Conservation (phyloP, 2,888 invertebrate genomes). For the Notocelia uddmanniana region DNA sequence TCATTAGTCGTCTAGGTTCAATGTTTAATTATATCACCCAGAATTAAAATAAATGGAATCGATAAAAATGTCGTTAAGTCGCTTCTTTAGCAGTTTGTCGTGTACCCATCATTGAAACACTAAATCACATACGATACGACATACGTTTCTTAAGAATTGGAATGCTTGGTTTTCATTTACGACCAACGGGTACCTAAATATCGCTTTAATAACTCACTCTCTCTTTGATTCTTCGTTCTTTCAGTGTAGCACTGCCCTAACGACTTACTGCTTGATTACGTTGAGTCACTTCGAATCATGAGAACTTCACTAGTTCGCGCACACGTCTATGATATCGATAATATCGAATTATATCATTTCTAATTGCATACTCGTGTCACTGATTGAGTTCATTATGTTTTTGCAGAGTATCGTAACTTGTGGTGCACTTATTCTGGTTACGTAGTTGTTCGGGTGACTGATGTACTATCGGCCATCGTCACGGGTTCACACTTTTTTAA, state of each 20-base stretch:
- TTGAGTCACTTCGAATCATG: slow-evolving; percentile 50
- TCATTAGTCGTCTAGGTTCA: too few relatives aligned
- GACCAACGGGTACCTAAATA: background rate
- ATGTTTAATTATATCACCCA: too few relatives aligned
- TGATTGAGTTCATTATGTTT: background rate
- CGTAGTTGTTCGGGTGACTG: background rate
- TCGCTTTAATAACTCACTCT: background rate
- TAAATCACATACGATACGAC: too few relatives aligned
- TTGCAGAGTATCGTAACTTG: background rate
- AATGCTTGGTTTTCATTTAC: background rate
- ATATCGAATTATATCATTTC: slow-evolving; percentile 30
- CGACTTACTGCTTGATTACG: slow-evolving; percentile 47
- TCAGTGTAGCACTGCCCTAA: slow-evolving; percentile 33
- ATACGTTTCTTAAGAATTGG: background rate
- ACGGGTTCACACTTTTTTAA: too few relatives aligned
- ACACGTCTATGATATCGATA: slow-evolving; percentile 25
- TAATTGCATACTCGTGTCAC: slow-evolving; percentile 21
- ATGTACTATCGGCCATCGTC: too few relatives aligned
- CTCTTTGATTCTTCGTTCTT: slow-evolving; percentile 1
- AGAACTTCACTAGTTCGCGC: slow-evolving; percentile 48
- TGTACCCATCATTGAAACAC: too few relatives aligned
- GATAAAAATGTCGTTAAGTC: too few relatives aligned
- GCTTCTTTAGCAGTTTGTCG: too few relatives aligned
- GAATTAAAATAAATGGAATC: too few relatives aligned
- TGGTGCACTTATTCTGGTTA: background rate